phyloP scores from a whole-genome alignment of 2,113 vertebrate genomes.

The Melanotaenia duboulayi region DNA sequence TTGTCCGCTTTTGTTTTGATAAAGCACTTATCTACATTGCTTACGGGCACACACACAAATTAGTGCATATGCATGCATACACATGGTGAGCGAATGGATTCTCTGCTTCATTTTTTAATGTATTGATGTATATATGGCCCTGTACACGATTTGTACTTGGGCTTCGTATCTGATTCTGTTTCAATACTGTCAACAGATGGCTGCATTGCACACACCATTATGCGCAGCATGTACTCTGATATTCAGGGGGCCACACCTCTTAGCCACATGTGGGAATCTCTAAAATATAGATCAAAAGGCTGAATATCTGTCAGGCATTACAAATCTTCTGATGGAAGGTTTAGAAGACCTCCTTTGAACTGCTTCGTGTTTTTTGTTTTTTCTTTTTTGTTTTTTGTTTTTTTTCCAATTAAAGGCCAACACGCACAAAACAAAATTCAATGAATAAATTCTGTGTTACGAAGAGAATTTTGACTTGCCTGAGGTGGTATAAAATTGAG shows the following conservation, averaged over 20 bases:
- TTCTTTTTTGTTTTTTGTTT: constrained; percentile 35
- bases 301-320: constrained; percentile 61
- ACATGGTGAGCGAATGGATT: constrained; percentile 16
- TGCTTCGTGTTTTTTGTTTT: constrained; percentile 10
- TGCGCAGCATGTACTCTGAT: constrained; percentile 20
- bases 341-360: constrained; percentile 64
- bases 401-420: constrained; percentile 72
- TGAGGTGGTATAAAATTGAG: constrained; percentile 19
- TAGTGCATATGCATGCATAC: constrained; percentile 18
- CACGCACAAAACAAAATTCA: constrained; percentile 51
- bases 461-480: constrained; percentile 8
- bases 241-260: constrained; percentile 44
- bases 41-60: constrained; percentile 8
- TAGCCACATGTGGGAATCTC: constrained; percentile 48
- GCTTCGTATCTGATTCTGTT: constrained; percentile 54
- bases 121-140: constrained; percentile 41
- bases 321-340: constrained; percentile 71
- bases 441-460: constrained; percentile 66
- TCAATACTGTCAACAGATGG: constrained; percentile 25
- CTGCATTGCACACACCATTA: constrained; percentile 22
- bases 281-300: constrained; percentile 75
- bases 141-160: constrained; percentile 4
- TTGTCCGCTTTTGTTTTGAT: constrained; percentile 27
- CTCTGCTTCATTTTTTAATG: constrained; percentile 18
- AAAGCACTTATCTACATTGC: constrained; percentile 19